Conservation (phyloP, 2,113 vertebrate species). For the Lycaon pictus region DNA sequence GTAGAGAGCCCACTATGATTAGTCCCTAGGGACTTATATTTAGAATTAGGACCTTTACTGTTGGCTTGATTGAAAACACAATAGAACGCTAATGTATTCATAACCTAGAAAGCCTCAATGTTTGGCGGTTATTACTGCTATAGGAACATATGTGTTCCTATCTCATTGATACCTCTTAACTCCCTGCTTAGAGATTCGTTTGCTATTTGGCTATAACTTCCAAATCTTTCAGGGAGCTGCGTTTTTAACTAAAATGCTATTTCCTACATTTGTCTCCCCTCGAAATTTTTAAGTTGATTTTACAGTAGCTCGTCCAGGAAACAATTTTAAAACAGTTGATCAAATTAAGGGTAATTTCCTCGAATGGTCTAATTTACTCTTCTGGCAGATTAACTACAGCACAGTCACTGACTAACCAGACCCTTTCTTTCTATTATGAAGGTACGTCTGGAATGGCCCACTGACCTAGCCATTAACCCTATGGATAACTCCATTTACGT, state of each 20-base stretch:
- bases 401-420: conserved; percentile 58
- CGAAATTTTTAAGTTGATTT: neutral
- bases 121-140: conserved; percentile 43
- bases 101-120: conserved; percentile 11
- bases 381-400: neutral
- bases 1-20: conserved; percentile 45
- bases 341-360: conserved; percentile 64
- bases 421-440: conserved; percentile 77
- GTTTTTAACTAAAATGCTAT: conserved; percentile 56
- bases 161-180: conserved; percentile 17
- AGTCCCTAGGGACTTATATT: conserved; percentile 60
- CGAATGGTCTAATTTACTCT: neutral
- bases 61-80: conserved; percentile 60
- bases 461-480: conserved; percentile 96
- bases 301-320: conserved; percentile 42
- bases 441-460: conserved; percentile 99
- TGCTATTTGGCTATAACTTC: neutral
- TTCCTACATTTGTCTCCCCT: conserved; percentile 29
- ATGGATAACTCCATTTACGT: conserved; percentile 99
- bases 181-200: conserved; percentile 17
- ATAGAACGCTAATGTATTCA: neutral
- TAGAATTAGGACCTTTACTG: conserved; percentile 49
- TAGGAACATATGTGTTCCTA: conserved; percentile 6
- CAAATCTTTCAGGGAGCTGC: neutral
- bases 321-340: conserved; percentile 42